phyloP scores from a whole-genome alignment of 2,888 invertebrate species.

The Polymixis lichenea region DNA sequence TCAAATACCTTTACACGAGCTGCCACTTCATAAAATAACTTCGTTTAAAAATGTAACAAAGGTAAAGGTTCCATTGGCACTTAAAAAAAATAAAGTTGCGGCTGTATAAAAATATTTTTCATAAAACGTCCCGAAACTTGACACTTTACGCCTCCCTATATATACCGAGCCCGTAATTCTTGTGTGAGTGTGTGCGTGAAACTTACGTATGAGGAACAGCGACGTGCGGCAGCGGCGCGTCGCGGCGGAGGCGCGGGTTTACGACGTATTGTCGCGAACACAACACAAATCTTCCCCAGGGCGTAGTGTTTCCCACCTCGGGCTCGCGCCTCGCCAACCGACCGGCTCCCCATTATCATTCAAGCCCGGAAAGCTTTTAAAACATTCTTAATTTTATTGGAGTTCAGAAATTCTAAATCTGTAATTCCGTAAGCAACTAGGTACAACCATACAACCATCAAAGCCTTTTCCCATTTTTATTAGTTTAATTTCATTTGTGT shows the following conservation, averaged over 20 bases:
- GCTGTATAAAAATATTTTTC: slow-evolving; percentile 66
- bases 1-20: slow-evolving; percentile 10
- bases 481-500: slow-evolving; percentile 13
- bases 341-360: slow-evolving; percentile 71
- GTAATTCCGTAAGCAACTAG: slow-evolving; percentile 41
- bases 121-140: slow-evolving; percentile 68
- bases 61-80: slow-evolving; percentile 59
- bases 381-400: slow-evolving; percentile 77
- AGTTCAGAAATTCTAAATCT: slow-evolving; percentile 54
- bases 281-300: slow-evolving; percentile 74
- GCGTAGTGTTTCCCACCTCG: slow-evolving; percentile 67
- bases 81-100: slow-evolving; percentile 63
- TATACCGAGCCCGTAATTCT: slow-evolving; percentile 57
- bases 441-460: not conserved
- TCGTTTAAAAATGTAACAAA: slow-evolving; percentile 55
- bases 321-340: slow-evolving; percentile 45
- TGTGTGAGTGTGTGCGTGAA: slow-evolving; percentile 59
- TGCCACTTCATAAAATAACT: slow-evolving; percentile 51
- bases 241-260: slow-evolving; percentile 61
- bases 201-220: slow-evolving; percentile 63
- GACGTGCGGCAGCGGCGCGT: slow-evolving; percentile 39
- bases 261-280: slow-evolving; percentile 71
- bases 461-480: slow-evolving; percentile 17
- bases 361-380: slow-evolving; percentile 75
- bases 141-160: slow-evolving; percentile 66